Percentiles rank a stretch among this genome's conserved stretches.
Conservation (phyloP, 1,140 invertebrate species). For the Branchinecta lindahli region DNA sequence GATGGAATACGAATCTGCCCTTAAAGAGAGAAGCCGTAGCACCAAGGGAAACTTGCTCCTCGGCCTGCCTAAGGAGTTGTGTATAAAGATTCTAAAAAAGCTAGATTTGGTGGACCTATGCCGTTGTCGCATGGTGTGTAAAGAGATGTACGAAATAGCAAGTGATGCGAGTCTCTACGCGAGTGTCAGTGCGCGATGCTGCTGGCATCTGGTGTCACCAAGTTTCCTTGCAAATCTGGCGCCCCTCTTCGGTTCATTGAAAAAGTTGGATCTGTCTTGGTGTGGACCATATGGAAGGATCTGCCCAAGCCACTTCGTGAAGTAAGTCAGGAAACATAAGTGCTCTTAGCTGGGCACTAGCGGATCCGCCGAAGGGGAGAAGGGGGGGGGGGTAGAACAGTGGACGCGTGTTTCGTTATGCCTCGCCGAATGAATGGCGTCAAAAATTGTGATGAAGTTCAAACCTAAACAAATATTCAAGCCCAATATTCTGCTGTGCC, state of each 20-base stretch:
- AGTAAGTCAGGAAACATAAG: background rate
- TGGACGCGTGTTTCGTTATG: no score
- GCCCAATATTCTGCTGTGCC: no score
- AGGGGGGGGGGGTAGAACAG: no score
- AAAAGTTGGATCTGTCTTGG: background rate
- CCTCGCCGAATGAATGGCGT: no score
- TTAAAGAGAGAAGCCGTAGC: background rate
- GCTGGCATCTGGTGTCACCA: background rate
- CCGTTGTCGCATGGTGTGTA: background rate
- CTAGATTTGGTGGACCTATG: background rate
- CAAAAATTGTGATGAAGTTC: no score
- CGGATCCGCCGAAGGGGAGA: no score
- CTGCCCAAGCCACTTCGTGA: background rate
- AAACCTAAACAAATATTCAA: no score
- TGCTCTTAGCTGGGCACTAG: no score
- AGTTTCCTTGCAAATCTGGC: background rate
- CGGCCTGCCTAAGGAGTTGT: background rate
- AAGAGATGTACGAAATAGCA: background rate
- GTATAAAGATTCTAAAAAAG: background rate
- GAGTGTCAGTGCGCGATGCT: background rate
- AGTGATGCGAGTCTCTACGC: background rate
- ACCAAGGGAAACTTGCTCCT: background rate
- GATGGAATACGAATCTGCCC: background rate
- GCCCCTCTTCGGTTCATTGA: background rate
- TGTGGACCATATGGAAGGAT: conserved; percentile 6